Evolutionary conservation across 92 coral and sea anemone genomes (phyloP), one percentile per base, ranked within the genome.

Genomic region (Anthopleura xanthogrammica): DNA sequence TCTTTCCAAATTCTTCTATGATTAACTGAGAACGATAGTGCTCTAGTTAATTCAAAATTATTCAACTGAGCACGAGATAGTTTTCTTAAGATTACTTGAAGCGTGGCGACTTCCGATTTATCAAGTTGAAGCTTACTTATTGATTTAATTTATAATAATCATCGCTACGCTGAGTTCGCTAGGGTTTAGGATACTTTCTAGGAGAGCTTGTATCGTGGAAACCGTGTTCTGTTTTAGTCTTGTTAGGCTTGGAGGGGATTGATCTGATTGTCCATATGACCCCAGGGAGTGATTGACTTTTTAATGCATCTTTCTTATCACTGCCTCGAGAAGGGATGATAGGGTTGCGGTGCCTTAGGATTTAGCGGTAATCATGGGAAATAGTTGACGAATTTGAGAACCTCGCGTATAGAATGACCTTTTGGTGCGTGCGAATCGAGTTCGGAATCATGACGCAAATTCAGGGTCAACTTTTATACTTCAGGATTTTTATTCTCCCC

Each of bases 331-430:
- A 68, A 46, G 20, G 74, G 71, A 72, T 79, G 82, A 79, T 79
- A 40, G 68, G 56, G 50, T 17, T 20, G 56, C 65, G 66, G 80
- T 77, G 80, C 80, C 80, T 43, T 77, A 50, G 80, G 68, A 79
- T 56, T 79, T 43, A 12, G 82, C 62, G 74, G 74, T 50, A 46
- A 77, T 77, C 60, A 52, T 77, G 80, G 58, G 40, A 43, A 77
- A 77, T 12, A 55, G 41, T 23, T 23, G 60, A 20, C 52, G 80
- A 52, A 77, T 77, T 77, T 52, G 80, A 77, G 80, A 77, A 36
- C 5, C 23, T 62, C 82, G 82, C 72, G 48, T 12, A 40, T 29
- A 13, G n/a, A 3, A 58, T 58, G 71, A 79, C 82, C 82, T 79
- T 58, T 42, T 13, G 29, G 42, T 68, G 74, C 74, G 42, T 68